Base-by-base conservation (phyloP, 2,888 invertebrate species). In the Drosophila longiperda region DNA sequence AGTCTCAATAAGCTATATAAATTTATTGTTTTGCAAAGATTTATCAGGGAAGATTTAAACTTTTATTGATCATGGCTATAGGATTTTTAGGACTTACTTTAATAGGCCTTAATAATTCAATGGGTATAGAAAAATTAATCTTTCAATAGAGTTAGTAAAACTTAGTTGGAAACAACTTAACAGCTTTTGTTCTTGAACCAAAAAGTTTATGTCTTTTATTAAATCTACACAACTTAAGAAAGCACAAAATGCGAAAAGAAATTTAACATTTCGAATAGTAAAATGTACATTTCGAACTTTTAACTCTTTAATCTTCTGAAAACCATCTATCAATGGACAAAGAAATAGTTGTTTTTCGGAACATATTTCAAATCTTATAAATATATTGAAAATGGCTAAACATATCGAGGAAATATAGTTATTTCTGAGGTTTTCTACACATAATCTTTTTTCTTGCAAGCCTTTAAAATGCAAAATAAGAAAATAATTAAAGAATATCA, bases 151-250 rank as follows among this genome's bases (percentile, higher is more conserved):
- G 0, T 40, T 9, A 2, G 4, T 11, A 11, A 11, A 11, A 5
- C 3, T 36, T 36, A 20, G 1, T 20, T 20, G 1, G 6, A 20
- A 20, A 20, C 6, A 6, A 6, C 20, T 20, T 12, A 3, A 38
- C 0, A 42, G 12, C 12, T 6, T 6, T 0, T 6, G 6, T 20
- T 42, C 6, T 20, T 20, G 0, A 20, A 1, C 12, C 12, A 3
- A 20, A 0, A 0, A 12, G 6, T 7, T 20, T 3, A 20, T 3
- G 12, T 20, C 20, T 12, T 3, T 20, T 12, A 20, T 12, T 2
- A 20, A 20, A 20, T 20, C 12, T 7, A 20, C 20, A 7, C 6
- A 12, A 12, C 20, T 12, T 45, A 45, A 20, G 45, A 45, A 20
- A 20, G 7, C 12, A 20, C 12, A 1, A 12, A 20, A 20, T 20